Percentiles rank a stretch among this genome's conserved stretches.
phyloP scores from a whole-genome alignment of 1,140 invertebrate species.

The Amphibalanus amphitrite region DNA sequence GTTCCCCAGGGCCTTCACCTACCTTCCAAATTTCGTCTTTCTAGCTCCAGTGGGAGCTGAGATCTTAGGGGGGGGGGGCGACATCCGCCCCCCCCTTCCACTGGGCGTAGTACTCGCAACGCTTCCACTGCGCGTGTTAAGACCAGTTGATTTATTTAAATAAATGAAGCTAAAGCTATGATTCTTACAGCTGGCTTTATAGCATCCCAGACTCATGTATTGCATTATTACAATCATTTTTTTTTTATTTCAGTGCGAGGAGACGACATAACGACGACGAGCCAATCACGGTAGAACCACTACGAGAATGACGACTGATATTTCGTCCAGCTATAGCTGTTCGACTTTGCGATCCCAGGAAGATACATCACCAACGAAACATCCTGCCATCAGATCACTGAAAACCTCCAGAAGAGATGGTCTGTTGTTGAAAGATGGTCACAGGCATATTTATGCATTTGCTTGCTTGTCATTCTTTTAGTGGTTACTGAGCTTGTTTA shows the following conservation, averaged over 20 bases:
- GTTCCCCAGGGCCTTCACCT: too few species aligned
- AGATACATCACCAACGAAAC: neutral
- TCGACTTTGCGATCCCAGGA: neutral
- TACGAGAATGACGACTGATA: neutral
- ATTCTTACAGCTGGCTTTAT: neutral
- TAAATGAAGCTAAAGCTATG: neutral
- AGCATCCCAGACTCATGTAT: neutral
- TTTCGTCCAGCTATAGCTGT: neutral
- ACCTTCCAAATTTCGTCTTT: too few species aligned
- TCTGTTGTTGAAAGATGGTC: too few species aligned
- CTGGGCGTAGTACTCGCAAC: too few species aligned
- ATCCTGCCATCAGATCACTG: neutral
- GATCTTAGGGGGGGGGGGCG: too few species aligned
- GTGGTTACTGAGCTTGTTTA: neutral
- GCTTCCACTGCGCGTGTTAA: too few species aligned
- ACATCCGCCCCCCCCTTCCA: too few species aligned
- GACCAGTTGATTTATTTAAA: neutral
- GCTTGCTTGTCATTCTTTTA: too few species aligned
- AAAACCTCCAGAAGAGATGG: neutral
- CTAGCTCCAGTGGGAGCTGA: too few species aligned
- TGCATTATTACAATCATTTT: neutral
- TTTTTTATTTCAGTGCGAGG: neutral
- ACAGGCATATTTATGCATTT: too few species aligned
- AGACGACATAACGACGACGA: too few species aligned
- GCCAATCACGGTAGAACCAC: too few species aligned